A percentile compares a stretch with the other conserved stretches of the same genome.
Conservation (phyloP, 2,888 invertebrate species). For the Tinea semifulvella region DNA sequence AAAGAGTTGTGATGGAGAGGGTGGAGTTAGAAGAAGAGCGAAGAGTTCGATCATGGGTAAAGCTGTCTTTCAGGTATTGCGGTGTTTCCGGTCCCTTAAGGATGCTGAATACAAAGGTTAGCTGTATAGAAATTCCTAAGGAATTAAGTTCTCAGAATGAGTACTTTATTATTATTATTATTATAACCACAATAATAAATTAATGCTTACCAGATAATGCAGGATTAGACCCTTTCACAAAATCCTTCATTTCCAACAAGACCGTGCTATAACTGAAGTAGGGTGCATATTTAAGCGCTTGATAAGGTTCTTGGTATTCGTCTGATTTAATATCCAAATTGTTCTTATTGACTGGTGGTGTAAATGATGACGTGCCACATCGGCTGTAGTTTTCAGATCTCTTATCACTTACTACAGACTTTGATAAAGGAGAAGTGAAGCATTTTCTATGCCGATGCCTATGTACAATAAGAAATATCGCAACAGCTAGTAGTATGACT, state of each 20-base stretch:
- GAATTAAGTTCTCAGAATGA: no score
- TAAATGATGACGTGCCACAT: constrained; percentile 62
- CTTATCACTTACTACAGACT: constrained; percentile 46
- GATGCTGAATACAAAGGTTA: no score
- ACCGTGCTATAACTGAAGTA: constrained; percentile 81
- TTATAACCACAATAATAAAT: no score
- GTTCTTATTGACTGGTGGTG: constrained; percentile 61
- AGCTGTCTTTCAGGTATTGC: no score
- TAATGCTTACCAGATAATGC: constrained; percentile 43
- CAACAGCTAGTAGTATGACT: constrained; percentile 75
- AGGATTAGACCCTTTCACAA: constrained; percentile 56
- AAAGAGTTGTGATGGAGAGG: no score
- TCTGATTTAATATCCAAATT: constrained; percentile 71
- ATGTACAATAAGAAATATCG: constrained; percentile 76
- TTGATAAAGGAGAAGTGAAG: constrained; percentile 74
- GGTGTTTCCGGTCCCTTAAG: no score
- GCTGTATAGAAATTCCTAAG: no score
- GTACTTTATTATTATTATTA: no score
- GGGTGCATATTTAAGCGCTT: constrained; percentile 77
- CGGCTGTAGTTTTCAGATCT: constrained; percentile 67
- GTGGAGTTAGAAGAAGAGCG: no score
- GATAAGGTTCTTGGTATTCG: constrained; percentile 83
- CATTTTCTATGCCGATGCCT: constrained; percentile 77
- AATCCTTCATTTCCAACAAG: constrained; percentile 79
- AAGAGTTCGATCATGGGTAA: no score